Evolutionary conservation across 2,797 vertebrate genomes (phyloP).

Genomic region (Basileuterus tristriatus): DNA sequence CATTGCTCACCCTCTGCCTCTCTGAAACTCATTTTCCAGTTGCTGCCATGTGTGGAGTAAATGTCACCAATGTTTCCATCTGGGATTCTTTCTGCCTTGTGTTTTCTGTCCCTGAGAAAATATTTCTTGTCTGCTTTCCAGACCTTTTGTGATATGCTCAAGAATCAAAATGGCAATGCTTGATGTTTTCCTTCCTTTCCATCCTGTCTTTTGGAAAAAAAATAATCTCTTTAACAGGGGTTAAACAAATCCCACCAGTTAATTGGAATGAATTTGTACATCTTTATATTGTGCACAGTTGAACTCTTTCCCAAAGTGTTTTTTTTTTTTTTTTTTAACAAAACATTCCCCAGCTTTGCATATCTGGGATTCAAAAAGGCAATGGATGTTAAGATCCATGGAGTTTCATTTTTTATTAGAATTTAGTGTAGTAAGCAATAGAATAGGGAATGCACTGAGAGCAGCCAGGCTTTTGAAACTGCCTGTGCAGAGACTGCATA

Average conservation of each 20-base stretch:
- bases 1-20: conserved; percentile 13
- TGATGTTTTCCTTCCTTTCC: conserved; percentile 1
- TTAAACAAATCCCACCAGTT: neutral
- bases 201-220: neutral
- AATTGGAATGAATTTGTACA: neutral
- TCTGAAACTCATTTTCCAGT: conserved; percentile 6
- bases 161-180: conserved; percentile 1
- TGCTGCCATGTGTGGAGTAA: conserved; percentile 13
- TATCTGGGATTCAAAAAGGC: neutral
- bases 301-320: neutral
- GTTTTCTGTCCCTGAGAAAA: conserved; percentile 29
- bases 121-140: conserved; percentile 11
- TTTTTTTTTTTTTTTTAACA: neutral
- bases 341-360: neutral
- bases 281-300: neutral
- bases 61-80: conserved; percentile 26
- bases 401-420: neutral
- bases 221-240: neutral
- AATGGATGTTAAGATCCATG: neutral
- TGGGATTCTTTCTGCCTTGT: conserved; percentile 39
- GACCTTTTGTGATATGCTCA: neutral
- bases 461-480: neutral
- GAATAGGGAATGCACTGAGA: neutral
- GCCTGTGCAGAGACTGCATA: neutral
- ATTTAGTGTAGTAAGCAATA: neutral